phyloP scores from a whole-genome alignment of 1,140 invertebrate genomes.

The Atta texana region DNA sequence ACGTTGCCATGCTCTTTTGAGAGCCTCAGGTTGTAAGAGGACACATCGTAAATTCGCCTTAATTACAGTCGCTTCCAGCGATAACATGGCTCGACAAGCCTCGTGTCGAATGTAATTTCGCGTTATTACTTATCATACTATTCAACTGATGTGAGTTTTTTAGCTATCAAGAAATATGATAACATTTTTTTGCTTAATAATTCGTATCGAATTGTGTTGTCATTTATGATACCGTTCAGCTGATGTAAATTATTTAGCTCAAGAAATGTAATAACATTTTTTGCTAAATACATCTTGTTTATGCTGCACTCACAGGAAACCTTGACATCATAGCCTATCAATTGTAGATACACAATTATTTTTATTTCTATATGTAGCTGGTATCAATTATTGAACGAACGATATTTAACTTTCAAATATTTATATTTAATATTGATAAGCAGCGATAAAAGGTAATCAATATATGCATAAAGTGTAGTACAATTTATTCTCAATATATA shows the following conservation, averaged over 20 bases:
- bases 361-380: neutral
- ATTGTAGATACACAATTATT: neutral
- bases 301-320: neutral
- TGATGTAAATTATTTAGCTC: neutral
- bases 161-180: neutral
- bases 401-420: neutral
- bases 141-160: neutral
- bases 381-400: neutral
- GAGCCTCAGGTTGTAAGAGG: conserved; percentile 9
- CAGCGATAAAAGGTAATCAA: neutral
- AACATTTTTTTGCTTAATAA: no score
- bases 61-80: conserved; percentile 57
- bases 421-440: neutral
- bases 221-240: neutral
- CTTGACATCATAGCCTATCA: neutral
- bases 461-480: neutral
- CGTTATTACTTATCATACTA: conserved; percentile 25
- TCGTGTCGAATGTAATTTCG: conserved; percentile 3
- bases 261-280: neutral
- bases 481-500: neutral
- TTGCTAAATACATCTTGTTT: neutral
- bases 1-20: neutral
- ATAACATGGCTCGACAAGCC: conserved; percentile 65
- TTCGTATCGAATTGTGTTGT: neutral
- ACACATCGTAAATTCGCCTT: conserved; percentile 68